Evolutionary conservation across 2,797 vertebrate genomes (phyloP), one percentile per base, ranked within the genome.

Genomic region (Diplodus sargus): DNA sequence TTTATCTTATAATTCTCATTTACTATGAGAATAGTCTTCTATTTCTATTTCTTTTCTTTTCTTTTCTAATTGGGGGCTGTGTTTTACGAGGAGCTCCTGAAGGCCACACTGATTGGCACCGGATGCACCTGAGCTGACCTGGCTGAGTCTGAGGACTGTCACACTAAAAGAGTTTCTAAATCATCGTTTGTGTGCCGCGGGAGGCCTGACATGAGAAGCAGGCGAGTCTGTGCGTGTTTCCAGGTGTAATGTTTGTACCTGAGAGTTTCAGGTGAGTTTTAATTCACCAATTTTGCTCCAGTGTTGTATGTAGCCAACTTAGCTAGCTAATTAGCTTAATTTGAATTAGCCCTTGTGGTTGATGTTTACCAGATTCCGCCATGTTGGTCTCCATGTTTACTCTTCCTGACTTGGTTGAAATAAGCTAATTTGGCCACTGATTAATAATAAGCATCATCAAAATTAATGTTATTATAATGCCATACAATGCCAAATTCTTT

Each of bases 61-160:
- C 3, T 3, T 34, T 15, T 42, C 5, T 12, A 17, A 11, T 4
- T 34, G 9, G 12, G 16, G 2, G 1, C 1, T 52, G 1, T 22
- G 2, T 28, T 91, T 87, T 79, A 49, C 86, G 53, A 85, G 83
- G 42, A 0, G 66, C 1, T 3, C 85, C 30, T 88, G 87, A 88
- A 91, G 23, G 82, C 79, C 13, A 1, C 88, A 42, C 16, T 84
- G 78, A 90, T 91, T 87, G 47, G 28, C 30, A 0, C 23, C 16
- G 2, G 54, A 4, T 6, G 4, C 87, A 89, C 84, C 85, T 88
- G 87, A 4, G 53, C 39, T 5, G 18, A 0, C 18, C 4, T 0
- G 3, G 53, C 28, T 23, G 12, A 0, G 25, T 3, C 6, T 4
- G 1, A 42, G 4, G 1, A 5, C 5, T 7, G 42, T 0, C 4